Base-by-base conservation (phyloP, 2,888 invertebrate species). In the Apamea crenata region DNA sequence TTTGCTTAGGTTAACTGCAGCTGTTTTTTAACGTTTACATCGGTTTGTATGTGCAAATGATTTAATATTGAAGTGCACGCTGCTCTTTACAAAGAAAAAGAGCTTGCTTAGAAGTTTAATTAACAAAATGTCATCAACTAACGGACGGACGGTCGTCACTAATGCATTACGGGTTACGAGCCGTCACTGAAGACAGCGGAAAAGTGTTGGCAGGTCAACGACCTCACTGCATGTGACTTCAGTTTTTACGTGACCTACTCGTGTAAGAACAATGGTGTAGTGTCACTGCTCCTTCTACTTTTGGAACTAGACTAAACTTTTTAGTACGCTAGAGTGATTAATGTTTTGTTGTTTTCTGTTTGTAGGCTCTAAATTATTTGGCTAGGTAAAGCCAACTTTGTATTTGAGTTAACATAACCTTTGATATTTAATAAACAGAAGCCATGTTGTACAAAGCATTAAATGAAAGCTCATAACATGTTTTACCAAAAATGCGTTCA, bases 171-270 rank as follows among this genome's bases (percentile, higher is more conserved):
- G 44, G 59, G 77, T 67, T 73, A 73, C 63, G 56, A 83, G 65
- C 25, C 56, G 76, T 84, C 80, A 73, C 44, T 73, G 73, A 81
- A 85, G 80, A 86, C 83, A 85, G 84, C 77, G 75, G 82, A 85
- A 82, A 87, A 82, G 77, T 77, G 82, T 82, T 79, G 53, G 77
- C 63, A 74, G 85, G 77, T 89, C 88, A 83, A 80, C 78, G 81
- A 86, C 74, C 86, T n/a, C 67, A 63, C 83, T 84, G 76, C 76
- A 82, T 77, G 80, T 87, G 83, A 88, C 88, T 77, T 80, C 81
- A 77, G 83, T 87, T 88, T 90, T 86, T 83, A 80, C 82, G 83
- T 76, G 88, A 84, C 87, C 84, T 84, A 68, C 84, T 81, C 84
- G 61, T 56, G 80, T 83, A 88, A 88, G 85, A 84, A 87, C 84